These are phyloP conservation scores for Brachionus angularis DNA, from an alignment of 1,140 invertebrate genomes.

Conservation along the genomic window DNA sequence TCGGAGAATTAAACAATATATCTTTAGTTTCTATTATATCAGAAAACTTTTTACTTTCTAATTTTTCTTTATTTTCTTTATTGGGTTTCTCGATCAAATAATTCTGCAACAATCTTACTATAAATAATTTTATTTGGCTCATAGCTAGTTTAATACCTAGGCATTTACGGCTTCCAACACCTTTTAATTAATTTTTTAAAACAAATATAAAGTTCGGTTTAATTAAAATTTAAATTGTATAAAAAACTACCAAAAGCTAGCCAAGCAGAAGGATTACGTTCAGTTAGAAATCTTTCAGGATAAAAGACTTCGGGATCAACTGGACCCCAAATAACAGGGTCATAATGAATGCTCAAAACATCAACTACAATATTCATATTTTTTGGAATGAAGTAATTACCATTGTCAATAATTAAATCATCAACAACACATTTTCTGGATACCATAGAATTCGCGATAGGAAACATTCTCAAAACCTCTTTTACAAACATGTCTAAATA, in stretches of 20 bases:
- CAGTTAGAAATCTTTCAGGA: conserved; percentile 40
- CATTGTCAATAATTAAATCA: conserved; percentile 26
- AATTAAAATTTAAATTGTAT: not conserved
- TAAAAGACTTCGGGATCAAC: conserved; percentile 39
- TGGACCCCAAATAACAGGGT: conserved; percentile 25
- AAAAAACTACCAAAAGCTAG: conserved; percentile 17
- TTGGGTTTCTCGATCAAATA: not conserved
- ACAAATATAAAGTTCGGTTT: not conserved
- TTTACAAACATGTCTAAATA: conserved; percentile 43
- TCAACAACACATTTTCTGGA: conserved; percentile 34
- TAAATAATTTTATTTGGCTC: conserved; percentile 39
- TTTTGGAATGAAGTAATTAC: conserved; percentile 21
- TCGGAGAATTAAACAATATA: conserved; percentile 23
- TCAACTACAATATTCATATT: conserved; percentile 38
- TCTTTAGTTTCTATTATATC: conserved; percentile 22
- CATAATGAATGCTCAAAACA: conserved; percentile 40
- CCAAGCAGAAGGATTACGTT: conserved; percentile 34
- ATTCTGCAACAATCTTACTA: conserved; percentile 28
- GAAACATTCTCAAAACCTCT: conserved; percentile 39
- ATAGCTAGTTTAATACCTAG: conserved; percentile 35
- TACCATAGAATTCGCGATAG: conserved; percentile 41
- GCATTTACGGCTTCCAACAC: conserved; percentile 39
- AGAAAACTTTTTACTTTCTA: not conserved
- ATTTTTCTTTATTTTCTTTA: not conserved
- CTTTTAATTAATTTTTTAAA: not conserved